Evolutionary conservation across 2,113 vertebrate species (phyloP), one percentile per base, ranked within the genome.

Genomic region (Xiphias gladius): DNA sequence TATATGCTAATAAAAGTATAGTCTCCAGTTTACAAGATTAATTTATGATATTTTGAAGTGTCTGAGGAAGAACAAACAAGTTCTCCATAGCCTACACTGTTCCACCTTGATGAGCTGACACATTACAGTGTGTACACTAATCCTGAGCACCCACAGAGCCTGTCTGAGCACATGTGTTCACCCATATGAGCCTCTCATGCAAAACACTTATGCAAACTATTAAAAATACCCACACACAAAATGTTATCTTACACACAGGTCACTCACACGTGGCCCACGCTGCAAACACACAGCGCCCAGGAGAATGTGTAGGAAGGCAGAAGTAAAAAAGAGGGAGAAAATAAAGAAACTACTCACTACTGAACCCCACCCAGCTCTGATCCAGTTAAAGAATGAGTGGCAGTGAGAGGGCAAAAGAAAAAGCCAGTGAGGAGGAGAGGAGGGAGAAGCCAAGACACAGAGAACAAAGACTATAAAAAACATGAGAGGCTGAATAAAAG

Each of bases 321-420:
- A 57, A 26, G 39, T 4, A 10, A 74, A 46, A 59, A 24, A 28
- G 41, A 80, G 63, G 73, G 67, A 82, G 78, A 85, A 88, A 89
- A 90, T 62, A 82, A 83, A 85, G 84, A 83, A 90, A 55, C 63
- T 74, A 57, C 70, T 78, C 63, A 85, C 66, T 82, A 80, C 81
- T 88, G 73, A 90, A 80, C 93, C 90, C 84, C 90, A 92, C 93
- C 93, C 93, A 80, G 67, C 72, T 69, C 75, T 80, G 75, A 87
- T 82, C 79, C 64, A 76, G 68, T 86, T 76, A 88, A 80, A 82
- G 79, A 80, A 70, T 39, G 73, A 84, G 75, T 87, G 48, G 62
- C 70, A 85, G 84, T 70, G 14, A 63, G 64, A 77, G 73, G 46
- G 39, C 20, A 39, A 62, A 75, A 81, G 68, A 86, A 73, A 77